These are phyloP conservation scores for Gadus chalcogrammus DNA, from an alignment of 2,113 vertebrate species.

Conservation along the genomic window DNA sequence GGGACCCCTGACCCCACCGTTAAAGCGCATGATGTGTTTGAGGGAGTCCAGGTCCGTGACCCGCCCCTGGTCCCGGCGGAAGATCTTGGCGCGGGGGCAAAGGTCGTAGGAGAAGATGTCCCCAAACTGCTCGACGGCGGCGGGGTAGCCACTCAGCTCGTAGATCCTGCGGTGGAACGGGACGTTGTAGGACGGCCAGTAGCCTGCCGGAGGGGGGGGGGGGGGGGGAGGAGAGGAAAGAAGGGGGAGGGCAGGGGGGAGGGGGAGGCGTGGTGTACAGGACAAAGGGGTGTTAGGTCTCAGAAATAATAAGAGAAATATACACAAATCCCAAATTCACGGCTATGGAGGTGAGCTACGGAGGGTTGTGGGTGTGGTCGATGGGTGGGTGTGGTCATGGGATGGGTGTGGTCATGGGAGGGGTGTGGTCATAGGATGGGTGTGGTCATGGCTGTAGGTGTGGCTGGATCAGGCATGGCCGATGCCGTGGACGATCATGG, in stretches of 20 bases:
- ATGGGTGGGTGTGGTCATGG: too few relatives aligned
- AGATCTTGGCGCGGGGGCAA: conserved; percentile 91
- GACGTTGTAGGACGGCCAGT: conserved; percentile 95
- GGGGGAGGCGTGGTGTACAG: neutral
- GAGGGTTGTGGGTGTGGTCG: too few relatives aligned
- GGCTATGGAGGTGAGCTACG: too few relatives aligned
- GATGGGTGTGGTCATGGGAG: too few relatives aligned
- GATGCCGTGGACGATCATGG: too few relatives aligned
- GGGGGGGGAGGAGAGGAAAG: too few relatives aligned
- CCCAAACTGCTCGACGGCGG: conserved; percentile 75
- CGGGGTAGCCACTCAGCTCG: conserved; percentile 79
- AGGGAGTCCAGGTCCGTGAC: conserved; percentile 78
- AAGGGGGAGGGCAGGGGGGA: neutral
- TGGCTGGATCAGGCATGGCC: too few relatives aligned
- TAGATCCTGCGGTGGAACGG: conserved; percentile 88
- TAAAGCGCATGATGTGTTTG: conserved; percentile 92
- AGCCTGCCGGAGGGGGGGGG: conserved; percentile 68
- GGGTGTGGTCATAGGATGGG: too few relatives aligned
- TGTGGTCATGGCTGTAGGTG: too few relatives aligned
- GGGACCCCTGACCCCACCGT: conserved; percentile 71
- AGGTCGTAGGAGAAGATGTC: conserved; percentile 89
- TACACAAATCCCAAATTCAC: too few relatives aligned
- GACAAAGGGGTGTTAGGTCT: neutral
- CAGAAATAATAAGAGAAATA: too few relatives aligned
- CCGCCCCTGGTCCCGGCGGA: conserved; percentile 84